phyloP scores from a whole-genome alignment of 2,113 vertebrate species.

The Atlantisia rogersi region DNA sequence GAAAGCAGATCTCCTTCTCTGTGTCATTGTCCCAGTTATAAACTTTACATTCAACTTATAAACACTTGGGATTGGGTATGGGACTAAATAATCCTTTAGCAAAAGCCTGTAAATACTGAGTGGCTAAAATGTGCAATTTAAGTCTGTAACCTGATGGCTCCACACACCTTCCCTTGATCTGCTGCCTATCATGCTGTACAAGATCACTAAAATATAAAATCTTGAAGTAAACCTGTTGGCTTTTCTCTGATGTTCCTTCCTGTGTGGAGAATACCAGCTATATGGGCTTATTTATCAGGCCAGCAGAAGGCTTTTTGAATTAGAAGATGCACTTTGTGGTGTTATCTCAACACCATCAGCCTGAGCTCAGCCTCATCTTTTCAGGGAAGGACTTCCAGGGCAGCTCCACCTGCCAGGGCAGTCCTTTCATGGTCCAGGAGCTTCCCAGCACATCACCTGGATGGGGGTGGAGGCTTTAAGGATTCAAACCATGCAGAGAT shows the following conservation, averaged over 20 bases:
- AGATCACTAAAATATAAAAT: neutral
- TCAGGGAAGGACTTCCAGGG: neutral
- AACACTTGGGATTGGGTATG: neutral
- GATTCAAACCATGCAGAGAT: neutral
- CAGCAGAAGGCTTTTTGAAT: neutral
- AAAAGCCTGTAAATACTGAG: neutral
- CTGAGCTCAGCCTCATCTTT: neutral
- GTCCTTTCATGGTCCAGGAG: neutral
- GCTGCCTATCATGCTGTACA: neutral
- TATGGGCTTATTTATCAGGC: neutral
- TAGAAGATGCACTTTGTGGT: neutral
- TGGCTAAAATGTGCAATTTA: neutral
- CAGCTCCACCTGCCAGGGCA: neutral
- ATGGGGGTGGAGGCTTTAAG: neutral
- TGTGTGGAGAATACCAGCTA: neutral
- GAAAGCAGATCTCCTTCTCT: constrained; percentile 25
- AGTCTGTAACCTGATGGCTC: neutral
- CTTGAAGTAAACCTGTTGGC: neutral
- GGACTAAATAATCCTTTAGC: neutral
- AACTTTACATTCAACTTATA: neutral
- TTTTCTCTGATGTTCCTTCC: neutral
- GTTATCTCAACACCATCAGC: neutral
- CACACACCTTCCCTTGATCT: neutral
- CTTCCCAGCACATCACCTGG: neutral
- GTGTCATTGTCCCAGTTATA: neutral